Percentiles rank a stretch among this genome's conserved stretches.
Conservation (phyloP, 1,140 invertebrate genomes). For the Coelopa frigida region DNA sequence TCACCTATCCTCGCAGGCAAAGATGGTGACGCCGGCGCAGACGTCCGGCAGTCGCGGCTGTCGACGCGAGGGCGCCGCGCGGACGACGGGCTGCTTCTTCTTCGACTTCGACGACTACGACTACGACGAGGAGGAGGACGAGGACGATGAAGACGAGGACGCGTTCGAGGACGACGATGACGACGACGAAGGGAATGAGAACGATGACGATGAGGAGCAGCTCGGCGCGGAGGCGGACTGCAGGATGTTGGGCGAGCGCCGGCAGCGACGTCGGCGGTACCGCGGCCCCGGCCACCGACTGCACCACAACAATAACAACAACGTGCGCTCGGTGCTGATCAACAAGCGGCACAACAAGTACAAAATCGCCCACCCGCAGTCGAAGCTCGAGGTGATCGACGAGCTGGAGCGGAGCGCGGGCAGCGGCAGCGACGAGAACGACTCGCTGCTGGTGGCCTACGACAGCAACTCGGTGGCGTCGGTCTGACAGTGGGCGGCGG, state of each 20-base stretch:
- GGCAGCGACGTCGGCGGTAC: constrained; percentile 5
- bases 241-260: constrained; percentile 31
- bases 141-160: constrained; percentile 28
- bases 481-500: constrained; percentile 44
- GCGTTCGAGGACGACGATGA: constrained; percentile 30
- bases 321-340: constrained; percentile 39
- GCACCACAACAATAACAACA: constrained; percentile 35
- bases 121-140: constrained; percentile 25
- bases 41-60: background rate
- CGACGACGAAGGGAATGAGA: constrained; percentile 33
- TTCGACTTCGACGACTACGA: constrained; percentile 32
- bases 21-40: constrained; percentile 3
- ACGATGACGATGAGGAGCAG: constrained; percentile 20
- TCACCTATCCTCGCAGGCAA: constrained; percentile 23
- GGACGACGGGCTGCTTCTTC: constrained; percentile 31
- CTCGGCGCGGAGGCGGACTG: no score
- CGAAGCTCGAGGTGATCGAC: constrained; percentile 41
- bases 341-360: constrained; percentile 42
- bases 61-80: background rate
- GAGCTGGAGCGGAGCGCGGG: constrained; percentile 39
- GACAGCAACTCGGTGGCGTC: constrained; percentile 44
- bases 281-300: constrained; percentile 5
- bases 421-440: constrained; percentile 44
- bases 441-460: constrained; percentile 45
- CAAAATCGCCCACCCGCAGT: constrained; percentile 38